Base-by-base conservation (phyloP, 2,797 vertebrate genomes). In the Pangasius sanitwongsei region DNA sequence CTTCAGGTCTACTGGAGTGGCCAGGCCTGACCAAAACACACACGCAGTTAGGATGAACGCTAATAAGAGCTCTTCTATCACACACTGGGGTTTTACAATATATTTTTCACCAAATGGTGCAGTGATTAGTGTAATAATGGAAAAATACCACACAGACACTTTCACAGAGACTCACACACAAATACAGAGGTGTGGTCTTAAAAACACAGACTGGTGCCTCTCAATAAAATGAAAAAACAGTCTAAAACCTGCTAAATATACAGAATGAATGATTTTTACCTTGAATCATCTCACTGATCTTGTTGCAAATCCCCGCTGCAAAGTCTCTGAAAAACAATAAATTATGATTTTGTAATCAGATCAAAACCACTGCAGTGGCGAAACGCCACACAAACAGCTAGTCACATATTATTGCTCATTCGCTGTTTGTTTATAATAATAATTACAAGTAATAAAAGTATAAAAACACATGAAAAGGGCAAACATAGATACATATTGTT, bases 241-340 rank as follows among this genome's bases (percentile, higher is more conserved):
- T 81, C 31, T 23, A 81, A 83, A 15, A 11, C 50, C 15, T 15
- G 31, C 13, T 25, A 57, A 23, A 59, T 37, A 82, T n/a, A 44
- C 15, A 0, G 65, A 80, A 25, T 87, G 4, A 57, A 48, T 1
- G 9, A 23, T 37, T n/a, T 75, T 20, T 96, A 99, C 99, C 99
- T 98, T 99, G 98, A 96, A 99, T 99, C 99, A 99, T 99, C 93
- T 99, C 98, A 86, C 97, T 98, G 95, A 99, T 98, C 96, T 99
- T 99, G 95, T 99, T 99, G 94, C 99, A 99, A 94, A 99, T 99
- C 91, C 99, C 98, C 0, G 97, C 97, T 87, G 98, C 98, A 97
- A 99, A 99, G 96, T 99, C 98, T 94, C 99, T 99, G 92, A 65
- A 94, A 93, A 93, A 4, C 2, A 94, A 4, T 78, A 83, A 28